Evolutionary conservation across 2,797 vertebrate genomes (phyloP), one percentile per base, ranked within the genome.

Genomic region (Sciurus carolinensis): DNA sequence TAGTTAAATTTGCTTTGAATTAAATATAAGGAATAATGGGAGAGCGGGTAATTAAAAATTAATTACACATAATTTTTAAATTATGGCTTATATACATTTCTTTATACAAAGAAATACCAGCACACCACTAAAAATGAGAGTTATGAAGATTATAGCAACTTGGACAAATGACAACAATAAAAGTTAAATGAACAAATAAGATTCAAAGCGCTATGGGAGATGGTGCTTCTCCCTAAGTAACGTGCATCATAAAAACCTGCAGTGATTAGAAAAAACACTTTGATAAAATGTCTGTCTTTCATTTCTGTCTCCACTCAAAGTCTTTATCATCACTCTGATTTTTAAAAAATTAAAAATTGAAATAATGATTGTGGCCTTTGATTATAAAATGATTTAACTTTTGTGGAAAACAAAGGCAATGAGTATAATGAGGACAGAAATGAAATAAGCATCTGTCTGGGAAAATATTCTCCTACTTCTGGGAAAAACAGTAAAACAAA

Each of bases 41-140:
- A 91, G 22, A 73, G 54, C 14, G 8, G 62, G 26, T 76, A 86
- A 86, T 59, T 82, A 90, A 88, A 89, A 94, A 86, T 54, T 92
- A 95, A 86, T 69, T 88, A 57, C 36, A 77, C 17, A 71, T 76
- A 67, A 90, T 80, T 93, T 90, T 26, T 76, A 84, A 95, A 85
- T 81, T 59, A 94, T 84, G 17, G 54, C 18, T 90, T 91, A 39
- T 36, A n/a, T 42, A 36, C 44, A 47, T 47, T 47, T 47, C 44
- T 47, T 47, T 47, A 47, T 47, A 89, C 36, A 96, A 84, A 89
- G 42, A 57, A 86, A 20, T 86, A 89, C 30, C 13, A 83, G 50
- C 39, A 77, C 50, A 47, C 66, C 33, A 75, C 47, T 91, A 81
- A 86, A 94, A 93, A 73, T 17, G n/a, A 72, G 5, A 81, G n/a